A percentile compares a stretch with the other conserved stretches of the same genome.
These are phyloP conservation scores for Amia ocellicauda DNA, from an alignment of 2,113 vertebrate genomes.

Conservation along the genomic window DNA sequence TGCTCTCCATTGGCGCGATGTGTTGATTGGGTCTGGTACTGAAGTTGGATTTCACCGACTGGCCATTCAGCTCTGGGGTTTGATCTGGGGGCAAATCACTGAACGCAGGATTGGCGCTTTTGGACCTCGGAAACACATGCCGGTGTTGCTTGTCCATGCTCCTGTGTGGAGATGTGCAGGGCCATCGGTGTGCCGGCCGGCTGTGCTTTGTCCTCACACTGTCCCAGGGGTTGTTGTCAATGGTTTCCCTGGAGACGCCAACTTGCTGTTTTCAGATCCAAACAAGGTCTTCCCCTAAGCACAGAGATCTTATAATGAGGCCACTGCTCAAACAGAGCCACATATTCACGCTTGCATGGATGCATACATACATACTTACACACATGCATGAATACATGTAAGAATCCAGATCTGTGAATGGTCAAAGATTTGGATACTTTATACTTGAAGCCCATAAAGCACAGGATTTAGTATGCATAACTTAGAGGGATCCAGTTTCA, in stretches of 20 bases:
- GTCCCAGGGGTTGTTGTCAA: constrained; percentile 42
- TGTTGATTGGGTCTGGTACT: constrained; percentile 41
- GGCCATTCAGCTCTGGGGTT: constrained; percentile 45
- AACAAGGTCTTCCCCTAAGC: background rate
- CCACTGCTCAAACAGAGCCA: no score
- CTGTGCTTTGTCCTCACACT: constrained; percentile 5
- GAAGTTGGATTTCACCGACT: constrained; percentile 48
- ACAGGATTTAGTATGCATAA: no score
- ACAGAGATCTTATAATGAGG: no score
- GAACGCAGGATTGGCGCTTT: background rate
- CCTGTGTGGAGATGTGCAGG: background rate
- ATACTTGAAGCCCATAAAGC: no score
- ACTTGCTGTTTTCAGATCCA: constrained; percentile 16
- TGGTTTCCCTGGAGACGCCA: constrained; percentile 47
- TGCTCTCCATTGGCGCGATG: constrained; percentile 36
- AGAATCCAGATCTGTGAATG: no score
- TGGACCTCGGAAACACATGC: background rate
- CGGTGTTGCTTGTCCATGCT: constrained; percentile 5
- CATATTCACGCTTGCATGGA: no score
- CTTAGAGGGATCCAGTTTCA: no score
- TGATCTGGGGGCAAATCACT: background rate
- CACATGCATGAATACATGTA: no score
- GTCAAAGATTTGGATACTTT: no score
- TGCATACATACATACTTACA: background rate
- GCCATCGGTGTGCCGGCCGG: background rate